Evolutionary conservation across 2,113 vertebrate genomes (phyloP).

Genomic region (Cinclus cinclus): DNA sequence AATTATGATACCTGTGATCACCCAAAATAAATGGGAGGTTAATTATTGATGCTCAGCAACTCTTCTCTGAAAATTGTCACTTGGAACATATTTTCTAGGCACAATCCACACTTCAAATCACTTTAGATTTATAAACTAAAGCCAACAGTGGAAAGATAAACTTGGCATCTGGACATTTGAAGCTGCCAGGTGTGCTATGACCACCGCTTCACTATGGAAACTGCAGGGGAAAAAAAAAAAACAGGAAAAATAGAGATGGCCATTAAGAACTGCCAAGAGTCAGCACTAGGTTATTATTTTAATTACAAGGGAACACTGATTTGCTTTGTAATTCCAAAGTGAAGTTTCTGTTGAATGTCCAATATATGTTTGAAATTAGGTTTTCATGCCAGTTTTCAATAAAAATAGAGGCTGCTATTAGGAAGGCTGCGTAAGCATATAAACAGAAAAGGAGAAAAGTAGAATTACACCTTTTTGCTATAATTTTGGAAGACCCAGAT

Average conservation of each 20-base stretch:
- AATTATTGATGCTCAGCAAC: neutral
- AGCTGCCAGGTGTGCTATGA: conserved; percentile 30
- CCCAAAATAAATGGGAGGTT: neutral
- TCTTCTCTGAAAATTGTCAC: neutral
- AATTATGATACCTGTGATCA: neutral
- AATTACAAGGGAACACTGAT: conserved; percentile 24
- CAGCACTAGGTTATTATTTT: conserved; percentile 33
- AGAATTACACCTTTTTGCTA: neutral
- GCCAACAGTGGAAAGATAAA: neutral
- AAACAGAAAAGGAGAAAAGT: neutral
- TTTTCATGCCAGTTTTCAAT: neutral
- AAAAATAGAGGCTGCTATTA: neutral
- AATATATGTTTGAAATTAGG: conserved; percentile 19
- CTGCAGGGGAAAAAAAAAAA: neutral
- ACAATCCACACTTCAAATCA: neutral
- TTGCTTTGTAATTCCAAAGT: conserved; percentile 18
- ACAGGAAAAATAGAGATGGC: neutral
- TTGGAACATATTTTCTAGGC: neutral
- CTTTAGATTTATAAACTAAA: conserved; percentile 1
- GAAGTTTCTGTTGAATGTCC: conserved; percentile 7
- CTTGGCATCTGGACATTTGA: conserved; percentile 42
- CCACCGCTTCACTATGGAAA: conserved; percentile 43
- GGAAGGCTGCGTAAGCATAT: neutral
- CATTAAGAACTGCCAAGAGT: conserved; percentile 30
- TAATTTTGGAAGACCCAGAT: neutral